phyloP scores from a whole-genome alignment of 1,140 invertebrate genomes.

The Anoplophora glabripennis region DNA sequence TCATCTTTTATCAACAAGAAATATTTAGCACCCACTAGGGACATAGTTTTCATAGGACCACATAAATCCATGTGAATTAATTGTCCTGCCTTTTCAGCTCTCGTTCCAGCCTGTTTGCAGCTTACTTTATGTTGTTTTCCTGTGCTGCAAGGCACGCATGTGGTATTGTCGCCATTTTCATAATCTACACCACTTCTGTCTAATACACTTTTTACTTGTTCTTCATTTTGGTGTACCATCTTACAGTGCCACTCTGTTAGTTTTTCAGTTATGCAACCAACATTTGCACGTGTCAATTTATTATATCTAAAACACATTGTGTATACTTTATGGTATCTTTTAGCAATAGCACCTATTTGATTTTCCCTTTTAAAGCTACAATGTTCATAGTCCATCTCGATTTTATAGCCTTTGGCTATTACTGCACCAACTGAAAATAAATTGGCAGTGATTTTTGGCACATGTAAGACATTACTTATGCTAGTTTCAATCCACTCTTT shows the following conservation, averaged over 20 bases:
- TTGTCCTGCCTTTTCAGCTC: conserved; percentile 10
- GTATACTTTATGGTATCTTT: neutral
- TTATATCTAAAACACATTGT: neutral
- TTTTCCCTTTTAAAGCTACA: neutral
- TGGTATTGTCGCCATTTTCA: neutral
- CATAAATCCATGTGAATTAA: conserved; percentile 47
- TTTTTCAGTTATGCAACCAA: too few relatives aligned
- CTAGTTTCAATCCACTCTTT: too few relatives aligned
- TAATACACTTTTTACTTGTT: too few relatives aligned
- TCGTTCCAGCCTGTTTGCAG: too few relatives aligned
- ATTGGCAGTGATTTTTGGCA: neutral
- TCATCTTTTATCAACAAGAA: conserved; percentile 45
- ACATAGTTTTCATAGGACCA: conserved; percentile 47
- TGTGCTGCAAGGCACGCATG: neutral
- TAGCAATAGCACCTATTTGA: neutral
- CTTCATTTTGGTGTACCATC: too few relatives aligned
- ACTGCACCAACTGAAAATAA: neutral
- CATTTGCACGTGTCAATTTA: too few relatives aligned
- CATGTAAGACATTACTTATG: neutral
- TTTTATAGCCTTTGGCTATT: neutral
- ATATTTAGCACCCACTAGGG: conserved; percentile 40
- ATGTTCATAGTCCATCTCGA: neutral
- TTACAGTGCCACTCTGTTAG: too few relatives aligned
- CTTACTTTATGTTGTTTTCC: conserved; percentile 3
- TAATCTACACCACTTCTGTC: too few relatives aligned